Percentiles rank a stretch among this genome's conserved stretches.
phyloP scores from a whole-genome alignment of 1,140 invertebrate genomes.

The Choristoneura fumiferana region DNA sequence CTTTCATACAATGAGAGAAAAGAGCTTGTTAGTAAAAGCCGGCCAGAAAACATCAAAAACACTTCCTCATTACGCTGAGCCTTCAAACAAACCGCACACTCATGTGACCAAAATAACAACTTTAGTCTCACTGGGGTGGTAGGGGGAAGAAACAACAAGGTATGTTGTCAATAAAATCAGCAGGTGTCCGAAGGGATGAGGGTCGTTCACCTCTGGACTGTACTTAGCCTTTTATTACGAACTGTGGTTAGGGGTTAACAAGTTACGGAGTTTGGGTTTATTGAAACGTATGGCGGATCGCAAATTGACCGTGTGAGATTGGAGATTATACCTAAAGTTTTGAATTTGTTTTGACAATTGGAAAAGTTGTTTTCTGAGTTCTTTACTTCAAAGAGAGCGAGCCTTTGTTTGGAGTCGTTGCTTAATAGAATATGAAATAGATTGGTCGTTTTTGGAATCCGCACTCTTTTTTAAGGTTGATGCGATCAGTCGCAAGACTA shows the following conservation, averaged over 20 bases:
- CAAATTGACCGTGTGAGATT: slow-evolving; percentile 10
- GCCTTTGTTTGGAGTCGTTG: too few relatives aligned
- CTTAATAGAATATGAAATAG: too few relatives aligned
- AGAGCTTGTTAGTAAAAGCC: background rate
- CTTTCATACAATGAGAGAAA: too few relatives aligned
- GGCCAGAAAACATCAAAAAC: slow-evolving; percentile 6
- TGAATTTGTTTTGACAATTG: background rate
- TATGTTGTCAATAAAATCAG: slow-evolving; percentile 69
- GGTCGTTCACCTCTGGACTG: slow-evolving; percentile 52
- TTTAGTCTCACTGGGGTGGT: slow-evolving; percentile 31
- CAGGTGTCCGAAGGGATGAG: slow-evolving; percentile 53
- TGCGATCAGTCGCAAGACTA: too few relatives aligned
- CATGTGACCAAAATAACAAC: slow-evolving; percentile 28
- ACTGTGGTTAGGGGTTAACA: slow-evolving; percentile 34
- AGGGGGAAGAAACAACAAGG: slow-evolving; percentile 53
- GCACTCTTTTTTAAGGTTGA: too few relatives aligned
- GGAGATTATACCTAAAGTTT: background rate
- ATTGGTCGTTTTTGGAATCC: too few relatives aligned
- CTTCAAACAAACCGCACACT: background rate
- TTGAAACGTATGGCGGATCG: slow-evolving; percentile 27
- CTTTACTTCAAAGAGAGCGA: too few relatives aligned
- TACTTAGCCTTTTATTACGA: slow-evolving; percentile 47
- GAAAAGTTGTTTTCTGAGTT: too few relatives aligned
- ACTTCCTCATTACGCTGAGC: slow-evolving; percentile 7
- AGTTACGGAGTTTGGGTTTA: background rate